These are phyloP conservation scores for Oreocharis arfaki DNA, from an alignment of 2,113 vertebrate species.

Conservation along the genomic window DNA sequence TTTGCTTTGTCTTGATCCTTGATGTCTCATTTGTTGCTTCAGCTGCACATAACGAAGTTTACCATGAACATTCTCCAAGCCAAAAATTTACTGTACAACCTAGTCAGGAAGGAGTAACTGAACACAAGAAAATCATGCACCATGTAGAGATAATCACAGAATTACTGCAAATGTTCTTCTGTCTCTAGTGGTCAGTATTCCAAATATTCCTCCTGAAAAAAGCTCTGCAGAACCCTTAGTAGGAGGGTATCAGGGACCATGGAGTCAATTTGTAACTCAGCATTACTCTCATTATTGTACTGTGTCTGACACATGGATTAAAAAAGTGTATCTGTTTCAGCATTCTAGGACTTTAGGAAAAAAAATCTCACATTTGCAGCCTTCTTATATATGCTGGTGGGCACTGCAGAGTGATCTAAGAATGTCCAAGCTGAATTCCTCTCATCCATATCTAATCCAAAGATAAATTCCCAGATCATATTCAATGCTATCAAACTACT, in stretches of 20 bases:
- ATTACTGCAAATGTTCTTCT: neutral
- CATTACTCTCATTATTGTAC: neutral
- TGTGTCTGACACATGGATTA: neutral
- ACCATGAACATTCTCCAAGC: neutral
- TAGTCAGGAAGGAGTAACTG: neutral
- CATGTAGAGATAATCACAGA: neutral
- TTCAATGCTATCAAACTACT: neutral
- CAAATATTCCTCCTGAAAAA: neutral
- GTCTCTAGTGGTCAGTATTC: neutral
- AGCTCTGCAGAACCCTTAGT: neutral
- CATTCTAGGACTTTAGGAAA: neutral
- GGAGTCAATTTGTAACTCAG: neutral
- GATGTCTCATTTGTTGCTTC: neutral
- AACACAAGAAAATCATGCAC: neutral
- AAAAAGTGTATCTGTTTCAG: neutral
- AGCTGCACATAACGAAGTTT: neutral
- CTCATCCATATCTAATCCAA: neutral
- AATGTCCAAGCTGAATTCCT: neutral
- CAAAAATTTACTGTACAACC: neutral
- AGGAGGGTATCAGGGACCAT: neutral
- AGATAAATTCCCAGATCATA: neutral
- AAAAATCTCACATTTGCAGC: neutral
- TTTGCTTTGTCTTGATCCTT: neutral
- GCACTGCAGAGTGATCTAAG: neutral
- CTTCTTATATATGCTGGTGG: neutral